Conservation (phyloP, 2,797 vertebrate species). For the Falco rusticolus region DNA sequence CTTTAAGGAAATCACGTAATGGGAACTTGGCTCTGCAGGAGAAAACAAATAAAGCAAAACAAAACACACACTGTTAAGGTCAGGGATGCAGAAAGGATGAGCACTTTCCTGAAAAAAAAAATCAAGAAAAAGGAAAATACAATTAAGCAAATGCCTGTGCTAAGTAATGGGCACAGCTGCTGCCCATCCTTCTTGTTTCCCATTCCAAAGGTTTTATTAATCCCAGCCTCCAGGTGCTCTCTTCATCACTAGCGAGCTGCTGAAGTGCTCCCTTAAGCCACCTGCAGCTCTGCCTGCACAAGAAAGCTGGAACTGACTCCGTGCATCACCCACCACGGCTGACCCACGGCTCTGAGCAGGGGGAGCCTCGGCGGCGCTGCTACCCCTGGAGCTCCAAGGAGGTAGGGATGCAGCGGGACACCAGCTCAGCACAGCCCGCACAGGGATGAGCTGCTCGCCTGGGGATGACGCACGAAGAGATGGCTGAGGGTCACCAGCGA, state of each 20-base stretch:
- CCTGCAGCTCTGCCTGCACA: not conserved
- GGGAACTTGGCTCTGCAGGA: conserved; percentile 90
- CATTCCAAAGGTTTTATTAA: not conserved
- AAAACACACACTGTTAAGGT: not conserved
- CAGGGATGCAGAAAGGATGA: not conserved
- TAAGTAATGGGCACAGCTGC: not conserved
- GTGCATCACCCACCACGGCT: not conserved
- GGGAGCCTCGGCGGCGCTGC: too few species aligned
- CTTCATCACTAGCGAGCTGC: not conserved
- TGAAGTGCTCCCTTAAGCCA: not conserved
- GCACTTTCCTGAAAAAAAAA: not conserved
- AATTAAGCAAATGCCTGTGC: not conserved
- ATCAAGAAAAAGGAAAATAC: not conserved
- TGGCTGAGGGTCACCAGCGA: fast-evolving
- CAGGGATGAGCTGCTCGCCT: fast-evolving
- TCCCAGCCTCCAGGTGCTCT: not conserved
- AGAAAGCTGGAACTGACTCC: too few species aligned
- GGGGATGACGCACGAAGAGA: fast-evolving
- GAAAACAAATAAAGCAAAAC: not conserved
- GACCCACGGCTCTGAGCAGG: not conserved
- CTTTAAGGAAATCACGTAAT: conserved; percentile 96
- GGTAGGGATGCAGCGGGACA: not conserved
- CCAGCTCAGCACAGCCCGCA: not conserved
- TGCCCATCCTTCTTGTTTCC: fast-evolving
- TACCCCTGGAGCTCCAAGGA: fast-evolving